Conservation (phyloP, 2,113 vertebrate genomes). For the Otis tarda region DNA sequence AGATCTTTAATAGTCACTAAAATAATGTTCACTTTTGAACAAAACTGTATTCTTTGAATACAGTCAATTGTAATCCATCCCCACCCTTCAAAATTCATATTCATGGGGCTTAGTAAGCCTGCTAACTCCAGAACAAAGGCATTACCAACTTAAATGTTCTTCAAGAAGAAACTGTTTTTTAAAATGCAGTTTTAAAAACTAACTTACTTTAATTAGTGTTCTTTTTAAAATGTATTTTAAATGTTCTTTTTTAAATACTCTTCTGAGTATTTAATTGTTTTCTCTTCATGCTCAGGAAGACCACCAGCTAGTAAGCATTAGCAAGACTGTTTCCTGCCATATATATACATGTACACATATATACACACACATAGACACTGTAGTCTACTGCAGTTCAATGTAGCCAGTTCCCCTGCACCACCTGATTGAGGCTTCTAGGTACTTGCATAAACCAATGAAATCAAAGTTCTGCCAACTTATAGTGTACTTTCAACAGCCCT, state of each 20-base stretch:
- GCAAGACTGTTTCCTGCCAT: background rate
- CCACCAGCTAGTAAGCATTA: background rate
- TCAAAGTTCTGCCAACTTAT: background rate
- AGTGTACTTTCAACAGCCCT: background rate
- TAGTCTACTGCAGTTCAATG: conserved; percentile 8
- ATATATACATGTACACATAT: background rate
- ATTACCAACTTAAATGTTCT: background rate
- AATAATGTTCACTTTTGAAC: background rate
- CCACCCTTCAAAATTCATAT: background rate
- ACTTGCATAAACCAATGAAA: background rate
- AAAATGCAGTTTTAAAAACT: background rate
- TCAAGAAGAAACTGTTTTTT: background rate
- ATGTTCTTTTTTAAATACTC: background rate
- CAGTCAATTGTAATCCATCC: background rate
- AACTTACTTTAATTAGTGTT: background rate
- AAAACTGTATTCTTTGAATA: background rate
- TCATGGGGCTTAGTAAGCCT: background rate
- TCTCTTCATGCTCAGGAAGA: background rate
- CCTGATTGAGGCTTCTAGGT: background rate
- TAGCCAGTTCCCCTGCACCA: background rate
- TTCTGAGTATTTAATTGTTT: background rate
- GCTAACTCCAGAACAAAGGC: background rate
- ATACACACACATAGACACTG: background rate
- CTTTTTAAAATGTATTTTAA: too few species aligned
- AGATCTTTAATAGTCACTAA: background rate